Conservation (phyloP, 2,888 invertebrate species). For the Scaptomyza cyrtandrae region DNA sequence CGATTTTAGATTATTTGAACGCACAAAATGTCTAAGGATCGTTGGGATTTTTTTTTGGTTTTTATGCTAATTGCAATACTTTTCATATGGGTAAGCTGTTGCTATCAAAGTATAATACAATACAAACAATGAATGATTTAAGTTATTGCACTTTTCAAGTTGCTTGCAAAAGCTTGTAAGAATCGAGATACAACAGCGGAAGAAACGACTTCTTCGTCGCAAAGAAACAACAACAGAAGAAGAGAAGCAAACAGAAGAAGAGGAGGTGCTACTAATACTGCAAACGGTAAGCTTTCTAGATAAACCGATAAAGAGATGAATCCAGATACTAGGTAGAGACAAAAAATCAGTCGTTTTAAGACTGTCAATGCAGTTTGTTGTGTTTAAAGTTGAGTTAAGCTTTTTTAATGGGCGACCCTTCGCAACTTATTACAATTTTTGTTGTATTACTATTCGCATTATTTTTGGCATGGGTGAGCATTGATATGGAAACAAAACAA, state of each 20-base stretch:
- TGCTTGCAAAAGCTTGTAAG: constrained; percentile 9
- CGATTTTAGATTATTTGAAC: constrained; percentile 7
- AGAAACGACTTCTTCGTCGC: neutral
- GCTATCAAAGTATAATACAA: neutral
- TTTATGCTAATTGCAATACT: constrained; percentile 5
- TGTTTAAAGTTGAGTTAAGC: neutral
- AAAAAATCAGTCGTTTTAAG: neutral
- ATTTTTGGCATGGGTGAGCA: neutral
- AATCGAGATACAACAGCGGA: neutral
- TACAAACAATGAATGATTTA: neutral
- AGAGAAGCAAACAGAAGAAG: neutral
- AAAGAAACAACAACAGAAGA: constrained; percentile 5
- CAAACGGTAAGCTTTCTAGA: constrained; percentile 22
- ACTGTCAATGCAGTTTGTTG: neutral
- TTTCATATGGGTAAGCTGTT: constrained; percentile 29
- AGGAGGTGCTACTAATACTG: neutral
- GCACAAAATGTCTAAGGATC: constrained; percentile 2
- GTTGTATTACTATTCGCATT: neutral
- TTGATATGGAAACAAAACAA: neutral
- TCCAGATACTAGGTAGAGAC: neutral
- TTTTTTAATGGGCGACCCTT: neutral
- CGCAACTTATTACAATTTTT: neutral
- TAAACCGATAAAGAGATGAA: neutral
- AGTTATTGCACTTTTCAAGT: constrained; percentile 19
- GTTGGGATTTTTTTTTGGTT: constrained; percentile 5